These are phyloP conservation scores for Phasia obesa DNA, from an alignment of 2,888 invertebrate species.

Conservation along the genomic window DNA sequence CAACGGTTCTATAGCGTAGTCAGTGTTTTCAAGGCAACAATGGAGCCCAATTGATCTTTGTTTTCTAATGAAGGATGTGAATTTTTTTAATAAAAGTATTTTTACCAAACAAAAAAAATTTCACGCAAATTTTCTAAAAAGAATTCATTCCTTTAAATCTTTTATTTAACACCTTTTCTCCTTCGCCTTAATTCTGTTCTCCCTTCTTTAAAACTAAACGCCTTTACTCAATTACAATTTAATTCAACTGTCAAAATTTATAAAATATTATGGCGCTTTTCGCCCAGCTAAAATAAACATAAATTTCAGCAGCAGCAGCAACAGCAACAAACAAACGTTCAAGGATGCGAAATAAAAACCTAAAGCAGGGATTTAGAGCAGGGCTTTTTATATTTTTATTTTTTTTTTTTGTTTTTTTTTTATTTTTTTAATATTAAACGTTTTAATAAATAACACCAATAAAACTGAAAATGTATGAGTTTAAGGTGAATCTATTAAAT, in stretches of 20 bases:
- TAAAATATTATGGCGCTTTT: slow-evolving; percentile 66
- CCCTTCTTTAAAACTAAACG: slow-evolving; percentile 2
- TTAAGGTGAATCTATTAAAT: slow-evolving; percentile 11
- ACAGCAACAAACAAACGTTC: not conserved
- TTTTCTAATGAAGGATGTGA: too few species aligned
- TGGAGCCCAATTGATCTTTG: too few species aligned
- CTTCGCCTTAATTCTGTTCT: not conserved
- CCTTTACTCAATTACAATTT: slow-evolving; percentile 55
- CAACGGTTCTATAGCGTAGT: too few species aligned
- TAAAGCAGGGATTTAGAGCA: slow-evolving; percentile 16
- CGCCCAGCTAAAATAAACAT: slow-evolving; percentile 30
- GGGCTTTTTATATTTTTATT: not conserved
- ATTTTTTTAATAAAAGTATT: too few species aligned
- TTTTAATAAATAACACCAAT: slow-evolving; percentile 56
- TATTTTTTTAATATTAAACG: slow-evolving; percentile 31
- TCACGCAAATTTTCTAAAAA: not conserved
- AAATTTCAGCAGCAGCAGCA: slow-evolving; percentile 27
- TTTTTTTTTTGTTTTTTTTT: too few species aligned
- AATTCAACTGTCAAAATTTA: slow-evolving; percentile 56
- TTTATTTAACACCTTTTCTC: not conserved
- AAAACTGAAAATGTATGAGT: slow-evolving; percentile 8
- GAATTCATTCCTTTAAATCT: slow-evolving; percentile 6
- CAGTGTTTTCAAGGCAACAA: too few species aligned
- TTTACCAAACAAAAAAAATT: too few species aligned
- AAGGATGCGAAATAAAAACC: not conserved